Percentiles rank a stretch among this genome's conserved stretches.
Conservation (phyloP, 2,113 vertebrate genomes). For the Neotoma lepida region DNA sequence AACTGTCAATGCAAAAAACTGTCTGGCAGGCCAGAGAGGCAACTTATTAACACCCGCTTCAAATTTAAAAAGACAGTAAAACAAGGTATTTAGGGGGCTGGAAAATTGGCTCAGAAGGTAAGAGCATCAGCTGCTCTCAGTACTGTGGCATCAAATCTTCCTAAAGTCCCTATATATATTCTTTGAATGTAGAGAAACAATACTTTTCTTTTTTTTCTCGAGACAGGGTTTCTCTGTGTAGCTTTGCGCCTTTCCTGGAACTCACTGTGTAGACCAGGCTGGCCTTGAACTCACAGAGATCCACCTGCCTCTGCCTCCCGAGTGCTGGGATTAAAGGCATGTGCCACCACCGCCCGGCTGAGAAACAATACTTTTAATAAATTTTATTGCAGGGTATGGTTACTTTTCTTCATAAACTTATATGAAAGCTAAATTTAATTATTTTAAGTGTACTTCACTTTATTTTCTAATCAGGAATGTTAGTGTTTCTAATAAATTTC, state of each 20-base stretch:
- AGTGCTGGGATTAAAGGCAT: no score
- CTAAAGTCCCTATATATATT: neutral
- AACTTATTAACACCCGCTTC: neutral
- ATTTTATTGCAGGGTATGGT: neutral
- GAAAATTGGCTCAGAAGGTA: neutral
- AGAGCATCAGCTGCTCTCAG: neutral
- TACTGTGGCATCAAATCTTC: neutral
- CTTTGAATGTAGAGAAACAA: neutral
- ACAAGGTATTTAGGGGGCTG: neutral
- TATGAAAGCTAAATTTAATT: slow-evolving; percentile 6
- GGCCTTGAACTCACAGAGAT: no score
- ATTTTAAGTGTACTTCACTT: slow-evolving; percentile 30
- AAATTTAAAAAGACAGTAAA: neutral
- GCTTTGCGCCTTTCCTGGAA: no score
- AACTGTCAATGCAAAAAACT: neutral
- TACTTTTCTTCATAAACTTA: slow-evolving; percentile 1
- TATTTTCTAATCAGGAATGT: neutral
- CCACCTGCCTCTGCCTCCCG: no score
- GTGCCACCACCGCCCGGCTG: no score
- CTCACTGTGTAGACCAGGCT: no score
- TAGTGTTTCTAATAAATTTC: neutral
- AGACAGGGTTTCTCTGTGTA: no score
- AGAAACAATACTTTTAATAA: neutral
- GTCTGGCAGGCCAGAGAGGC: neutral
- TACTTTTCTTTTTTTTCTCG: no score